Conservation (phyloP, 2,113 vertebrate species). For the Alosa alosa region DNA sequence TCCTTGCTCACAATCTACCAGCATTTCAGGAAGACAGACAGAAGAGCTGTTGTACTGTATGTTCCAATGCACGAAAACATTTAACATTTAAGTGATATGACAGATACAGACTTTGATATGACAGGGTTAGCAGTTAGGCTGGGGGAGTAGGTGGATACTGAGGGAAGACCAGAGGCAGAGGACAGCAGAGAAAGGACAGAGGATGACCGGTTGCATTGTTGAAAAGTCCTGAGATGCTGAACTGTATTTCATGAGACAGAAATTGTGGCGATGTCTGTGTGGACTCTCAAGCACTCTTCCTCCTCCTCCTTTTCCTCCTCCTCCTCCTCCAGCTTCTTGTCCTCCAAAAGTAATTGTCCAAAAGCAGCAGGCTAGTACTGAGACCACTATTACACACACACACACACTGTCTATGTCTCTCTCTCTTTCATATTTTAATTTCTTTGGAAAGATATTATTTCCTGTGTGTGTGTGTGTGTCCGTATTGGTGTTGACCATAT, state of each 20-base stretch:
- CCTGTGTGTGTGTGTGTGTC: background rate
- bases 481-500: background rate
- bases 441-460: background rate
- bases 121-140: background rate
- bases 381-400: background rate
- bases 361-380: background rate
- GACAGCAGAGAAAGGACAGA: background rate
- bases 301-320: background rate
- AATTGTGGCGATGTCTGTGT: background rate
- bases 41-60: background rate
- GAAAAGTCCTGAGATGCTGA: slow-evolving; percentile 17
- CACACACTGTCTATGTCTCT: background rate
- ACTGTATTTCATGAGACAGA: background rate
- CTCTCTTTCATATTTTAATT: background rate
- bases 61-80: background rate
- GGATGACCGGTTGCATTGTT: slow-evolving; percentile 1
- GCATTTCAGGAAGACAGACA: slow-evolving; percentile 2
- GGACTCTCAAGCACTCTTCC: background rate
- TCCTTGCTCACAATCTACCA: background rate
- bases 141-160: background rate
- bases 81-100: background rate
- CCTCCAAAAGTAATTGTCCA: slow-evolving; percentile 14
- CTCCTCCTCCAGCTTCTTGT: slow-evolving; percentile 20
- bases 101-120: background rate
- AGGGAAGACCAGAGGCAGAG: background rate